These are phyloP conservation scores for Gymnoscelis rufifasciata DNA, from an alignment of 2,888 invertebrate genomes.

Conservation along the genomic window DNA sequence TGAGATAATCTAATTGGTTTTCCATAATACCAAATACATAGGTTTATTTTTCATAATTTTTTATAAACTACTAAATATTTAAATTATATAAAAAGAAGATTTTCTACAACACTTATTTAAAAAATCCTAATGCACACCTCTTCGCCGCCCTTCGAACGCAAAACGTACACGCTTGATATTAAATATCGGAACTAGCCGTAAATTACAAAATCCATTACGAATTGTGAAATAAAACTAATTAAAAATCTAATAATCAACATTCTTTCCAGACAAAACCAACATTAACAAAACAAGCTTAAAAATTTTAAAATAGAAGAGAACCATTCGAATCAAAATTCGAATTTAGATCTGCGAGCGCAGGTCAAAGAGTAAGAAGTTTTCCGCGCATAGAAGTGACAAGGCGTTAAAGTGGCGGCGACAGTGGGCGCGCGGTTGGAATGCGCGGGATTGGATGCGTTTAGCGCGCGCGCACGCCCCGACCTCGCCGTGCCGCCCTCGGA, in stretches of 20 bases:
- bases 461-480: slow-evolving; percentile 72
- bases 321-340: slow-evolving; percentile 23
- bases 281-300: slow-evolving; percentile 48
- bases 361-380: slow-evolving; percentile 30
- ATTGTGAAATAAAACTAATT: slow-evolving; percentile 6
- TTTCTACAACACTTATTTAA: no score
- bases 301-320: slow-evolving; percentile 23
- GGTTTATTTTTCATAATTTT: no score
- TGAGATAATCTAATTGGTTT: background rate
- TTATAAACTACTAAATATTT: no score
- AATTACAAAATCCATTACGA: slow-evolving; percentile 19
- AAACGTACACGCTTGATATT: slow-evolving; percentile 29
- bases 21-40: background rate
- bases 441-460: slow-evolving; percentile 71
- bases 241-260: slow-evolving; percentile 26
- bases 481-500: slow-evolving; percentile 74
- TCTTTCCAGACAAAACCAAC: slow-evolving; percentile 46
- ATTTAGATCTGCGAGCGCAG: slow-evolving; percentile 29
- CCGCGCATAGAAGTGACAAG: slow-evolving; percentile 42
- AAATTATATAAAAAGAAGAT: no score
- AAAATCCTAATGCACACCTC: slow-evolving; percentile 28
- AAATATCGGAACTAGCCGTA: no score
- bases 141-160: slow-evolving; percentile 35
- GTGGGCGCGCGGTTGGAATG: slow-evolving; percentile 69
- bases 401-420: slow-evolving; percentile 68